Evolutionary conservation across 2,888 invertebrate genomes (phyloP).

Genomic region (Acanthosepion pharaonis): DNA sequence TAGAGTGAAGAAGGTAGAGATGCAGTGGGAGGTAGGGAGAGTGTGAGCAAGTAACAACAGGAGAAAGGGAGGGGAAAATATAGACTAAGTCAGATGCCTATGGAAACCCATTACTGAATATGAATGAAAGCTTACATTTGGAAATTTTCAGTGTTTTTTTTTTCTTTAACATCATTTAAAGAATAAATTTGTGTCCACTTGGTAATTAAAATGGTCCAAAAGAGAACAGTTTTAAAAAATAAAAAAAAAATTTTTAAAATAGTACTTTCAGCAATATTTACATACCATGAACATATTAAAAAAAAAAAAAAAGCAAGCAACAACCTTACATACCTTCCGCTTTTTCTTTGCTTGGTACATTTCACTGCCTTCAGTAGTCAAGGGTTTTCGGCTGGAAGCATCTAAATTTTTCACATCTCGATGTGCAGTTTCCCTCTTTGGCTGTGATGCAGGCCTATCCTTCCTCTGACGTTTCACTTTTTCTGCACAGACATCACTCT

Average conservation of each 20-base stretch:
- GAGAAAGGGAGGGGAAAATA: not conserved
- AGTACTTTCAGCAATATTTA: too few species aligned
- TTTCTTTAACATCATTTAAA: too few species aligned
- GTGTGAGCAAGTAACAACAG: not conserved
- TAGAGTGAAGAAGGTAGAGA: too few species aligned
- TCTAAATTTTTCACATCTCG: constrained; percentile 68
- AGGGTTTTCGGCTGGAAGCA: constrained; percentile 68
- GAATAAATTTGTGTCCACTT: too few species aligned
- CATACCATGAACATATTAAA: too few species aligned
- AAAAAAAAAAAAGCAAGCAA: too few species aligned
- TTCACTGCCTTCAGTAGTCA: constrained; percentile 60
- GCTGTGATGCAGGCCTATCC: constrained; percentile 57
- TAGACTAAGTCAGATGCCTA: too few species aligned
- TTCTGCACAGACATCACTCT: not conserved
- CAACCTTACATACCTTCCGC: constrained; percentile 47
- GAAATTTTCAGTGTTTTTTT: too few species aligned
- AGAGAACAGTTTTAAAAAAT: not conserved
- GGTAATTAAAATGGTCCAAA: too few species aligned
- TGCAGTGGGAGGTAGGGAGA: not conserved
- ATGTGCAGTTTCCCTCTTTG: constrained; percentile 63
- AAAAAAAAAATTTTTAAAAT: too few species aligned
- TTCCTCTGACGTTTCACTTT: constrained; percentile 42
- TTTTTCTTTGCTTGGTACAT: constrained; percentile 60
- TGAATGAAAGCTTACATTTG: too few species aligned
- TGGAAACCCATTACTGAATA: too few species aligned